phyloP scores from a whole-genome alignment of 2,888 invertebrate genomes.

The Dastarcus helophoroides region DNA sequence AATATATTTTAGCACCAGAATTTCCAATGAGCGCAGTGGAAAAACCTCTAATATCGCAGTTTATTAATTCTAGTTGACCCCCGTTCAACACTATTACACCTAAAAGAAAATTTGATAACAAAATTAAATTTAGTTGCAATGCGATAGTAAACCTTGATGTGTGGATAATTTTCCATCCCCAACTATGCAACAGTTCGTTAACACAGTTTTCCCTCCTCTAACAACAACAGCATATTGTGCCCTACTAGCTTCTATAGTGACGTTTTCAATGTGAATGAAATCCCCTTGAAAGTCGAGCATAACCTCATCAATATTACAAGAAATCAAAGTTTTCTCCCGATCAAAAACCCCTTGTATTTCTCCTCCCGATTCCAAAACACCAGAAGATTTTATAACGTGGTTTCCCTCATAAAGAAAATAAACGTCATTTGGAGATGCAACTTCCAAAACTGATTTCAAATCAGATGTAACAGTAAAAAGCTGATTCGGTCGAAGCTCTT shows the following conservation, averaged over 20 bases:
- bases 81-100: conserved; percentile 42
- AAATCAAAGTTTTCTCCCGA: conserved; percentile 23
- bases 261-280: conserved; percentile 41
- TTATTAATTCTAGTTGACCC: conserved; percentile 35
- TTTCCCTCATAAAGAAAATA: conserved; percentile 41
- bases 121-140: not conserved
- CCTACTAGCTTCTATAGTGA: conserved; percentile 42
- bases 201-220: conserved; percentile 35
- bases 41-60: conserved; percentile 41
- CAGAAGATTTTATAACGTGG: conserved; percentile 40
- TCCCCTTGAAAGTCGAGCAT: conserved; percentile 44
- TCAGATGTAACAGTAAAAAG: conserved; percentile 35
- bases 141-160: not conserved
- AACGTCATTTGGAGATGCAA: conserved; percentile 36
- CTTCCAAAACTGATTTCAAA: conserved; percentile 35
- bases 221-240: conserved; percentile 42
- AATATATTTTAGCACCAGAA: conserved; percentile 32
- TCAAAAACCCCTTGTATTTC: conserved; percentile 24
- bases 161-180: conserved; percentile 5
- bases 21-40: conserved; percentile 41
- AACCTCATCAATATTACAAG: conserved; percentile 40
- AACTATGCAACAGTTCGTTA: conserved; percentile 3
- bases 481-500: conserved; percentile 31
- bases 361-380: conserved; percentile 43
- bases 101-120: conserved; percentile 4